Conservation (phyloP, 2,888 invertebrate species). For the Colletes collaris region DNA sequence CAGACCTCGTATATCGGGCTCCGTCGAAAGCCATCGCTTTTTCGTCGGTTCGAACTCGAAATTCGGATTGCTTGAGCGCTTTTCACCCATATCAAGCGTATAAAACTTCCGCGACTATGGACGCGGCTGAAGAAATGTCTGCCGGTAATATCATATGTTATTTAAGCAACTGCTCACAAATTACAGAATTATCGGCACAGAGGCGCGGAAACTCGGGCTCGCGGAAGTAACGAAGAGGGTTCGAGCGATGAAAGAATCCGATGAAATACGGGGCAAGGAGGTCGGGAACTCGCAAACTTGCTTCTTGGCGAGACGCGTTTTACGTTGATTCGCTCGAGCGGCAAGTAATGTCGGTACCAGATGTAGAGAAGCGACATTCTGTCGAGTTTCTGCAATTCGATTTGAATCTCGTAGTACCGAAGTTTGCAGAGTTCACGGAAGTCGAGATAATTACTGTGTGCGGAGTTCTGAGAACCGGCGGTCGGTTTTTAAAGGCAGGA, state of each 20-base stretch:
- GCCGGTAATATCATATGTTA: no score
- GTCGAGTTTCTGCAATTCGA: constrained; percentile 63
- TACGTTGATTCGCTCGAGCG: constrained; percentile 61
- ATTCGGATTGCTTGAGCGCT: no score
- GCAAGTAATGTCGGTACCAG: constrained; percentile 63
- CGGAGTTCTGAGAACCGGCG: constrained; percentile 14
- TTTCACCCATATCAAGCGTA: no score
- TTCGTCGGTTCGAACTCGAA: no score
- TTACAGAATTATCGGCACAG: constrained; percentile 16
- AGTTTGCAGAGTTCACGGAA: constrained; percentile 57
- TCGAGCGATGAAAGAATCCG: constrained; percentile 46
- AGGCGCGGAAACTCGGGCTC: background rate
- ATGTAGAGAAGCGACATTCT: constrained; percentile 59
- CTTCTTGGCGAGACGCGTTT: constrained; percentile 56
- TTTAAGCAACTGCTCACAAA: background rate
- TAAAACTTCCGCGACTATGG: no score
- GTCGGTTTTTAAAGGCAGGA: background rate
- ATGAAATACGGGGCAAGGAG: constrained; percentile 61
- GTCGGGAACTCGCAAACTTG: constrained; percentile 61
- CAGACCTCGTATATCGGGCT: no score
- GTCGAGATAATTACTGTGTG: constrained; percentile 43
- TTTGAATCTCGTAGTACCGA: constrained; percentile 59
- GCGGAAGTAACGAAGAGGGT: constrained; percentile 11
- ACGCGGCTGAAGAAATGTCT: no score
- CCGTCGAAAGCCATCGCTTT: no score